Base-by-base conservation (phyloP, 2,113 vertebrate species). In the Fregetta grallaria region DNA sequence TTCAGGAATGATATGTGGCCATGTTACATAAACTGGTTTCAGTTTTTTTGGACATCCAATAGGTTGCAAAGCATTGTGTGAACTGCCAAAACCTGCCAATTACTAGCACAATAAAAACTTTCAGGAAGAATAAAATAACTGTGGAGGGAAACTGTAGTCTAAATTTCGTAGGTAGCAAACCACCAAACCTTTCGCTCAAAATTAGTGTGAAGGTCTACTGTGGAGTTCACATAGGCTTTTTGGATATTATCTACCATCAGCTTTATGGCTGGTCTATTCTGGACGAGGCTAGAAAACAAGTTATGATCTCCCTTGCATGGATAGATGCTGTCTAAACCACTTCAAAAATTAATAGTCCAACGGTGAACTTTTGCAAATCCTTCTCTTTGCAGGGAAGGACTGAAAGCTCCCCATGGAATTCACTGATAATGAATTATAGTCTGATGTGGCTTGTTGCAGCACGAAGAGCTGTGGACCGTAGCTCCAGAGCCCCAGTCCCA, bases 31-130 rank as follows among this genome's bases (percentile, higher is more conserved):
- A 29, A 40, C 22, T 67, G 47, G 73, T 84, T 95, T 91, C 55
- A 59, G 26, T 15, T 30, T 72, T 96, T 96, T 86, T 93, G 53
- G 88, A 76, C 68, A 63, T 84, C 63, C 93, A 49, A 89, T 59
- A 27, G 50, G 55, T 9, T 38, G 83, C 21, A 56, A 56, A 56
- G 55, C 68, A 71, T 86, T 95, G 82, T 88, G 22, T 89, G 66
- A 95, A 66, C 94, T 96, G 94, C 93, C 96, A 97, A 97, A 97
- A 89, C 27, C 80, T 94, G 93, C 93, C 72, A 82, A 73, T 96
- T 96, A 79, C 40, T 74, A 79, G 50, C 79, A 75, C 38, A 88
- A 75, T 63, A 79, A 76, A 91, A 92, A 30, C 4, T 61, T 91
- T 36, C 7, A 75, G 74, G 83, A 94, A 70, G 81, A 95, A 82